Evolutionary conservation across 2,888 invertebrate genomes (phyloP).

Genomic region (Allacma fusca): DNA sequence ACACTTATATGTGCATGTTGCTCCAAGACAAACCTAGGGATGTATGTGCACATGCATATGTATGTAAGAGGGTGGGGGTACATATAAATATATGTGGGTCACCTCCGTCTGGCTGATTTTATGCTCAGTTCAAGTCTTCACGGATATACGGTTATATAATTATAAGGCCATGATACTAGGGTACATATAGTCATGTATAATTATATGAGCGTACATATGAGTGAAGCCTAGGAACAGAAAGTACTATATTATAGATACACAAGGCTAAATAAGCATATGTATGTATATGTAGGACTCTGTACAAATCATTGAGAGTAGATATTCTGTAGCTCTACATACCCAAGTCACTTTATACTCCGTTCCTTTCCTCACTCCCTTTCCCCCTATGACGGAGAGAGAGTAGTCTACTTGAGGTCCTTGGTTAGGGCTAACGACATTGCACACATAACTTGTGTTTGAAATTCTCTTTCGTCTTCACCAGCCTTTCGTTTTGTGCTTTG

Average conservation of each 20-base stretch:
- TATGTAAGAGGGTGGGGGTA: too few species aligned
- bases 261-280: too few species aligned
- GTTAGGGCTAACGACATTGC: constrained; percentile 1
- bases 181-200: background rate
- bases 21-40: too few species aligned
- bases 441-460: background rate
- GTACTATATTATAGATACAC: too few species aligned
- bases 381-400: background rate
- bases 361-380: background rate
- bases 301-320: too few species aligned
- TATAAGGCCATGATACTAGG: too few species aligned
- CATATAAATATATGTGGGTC: constrained; percentile 6
- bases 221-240: too few species aligned
- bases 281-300: too few species aligned
- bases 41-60: too few species aligned
- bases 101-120: constrained; percentile 4
- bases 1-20: background rate
- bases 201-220: background rate
- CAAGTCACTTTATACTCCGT: too few species aligned
- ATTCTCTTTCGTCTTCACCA: background rate
- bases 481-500: background rate
- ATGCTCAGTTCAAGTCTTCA: background rate
- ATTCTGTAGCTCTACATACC: too few species aligned
- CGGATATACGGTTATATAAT: too few species aligned
- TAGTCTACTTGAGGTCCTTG: background rate